phyloP scores from a whole-genome alignment of 92 coral and sea anemone species.

The Zoanthus gigantus region DNA sequence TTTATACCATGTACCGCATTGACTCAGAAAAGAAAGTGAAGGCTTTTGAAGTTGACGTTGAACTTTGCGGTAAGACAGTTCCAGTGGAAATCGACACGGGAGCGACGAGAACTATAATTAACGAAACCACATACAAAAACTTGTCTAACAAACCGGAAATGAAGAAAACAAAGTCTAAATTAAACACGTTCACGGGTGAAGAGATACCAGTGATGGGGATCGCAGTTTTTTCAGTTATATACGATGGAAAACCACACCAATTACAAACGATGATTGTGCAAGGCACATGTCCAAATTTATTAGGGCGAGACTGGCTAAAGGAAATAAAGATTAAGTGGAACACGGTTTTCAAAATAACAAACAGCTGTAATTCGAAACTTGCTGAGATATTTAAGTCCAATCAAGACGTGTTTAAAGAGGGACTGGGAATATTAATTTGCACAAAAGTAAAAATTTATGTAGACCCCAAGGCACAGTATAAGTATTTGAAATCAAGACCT shows the following conservation, averaged over 20 bases:
- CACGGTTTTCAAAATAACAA: constrained; percentile 23
- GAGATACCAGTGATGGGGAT: constrained; percentile 59
- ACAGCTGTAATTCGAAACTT: constrained; percentile 11
- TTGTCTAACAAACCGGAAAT: constrained; percentile 43
- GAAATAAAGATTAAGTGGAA: constrained; percentile 38
- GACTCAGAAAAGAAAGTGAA: not conserved
- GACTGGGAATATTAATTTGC: constrained; percentile 51
- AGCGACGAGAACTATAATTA: constrained; percentile 45
- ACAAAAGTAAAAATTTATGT: constrained; percentile 40
- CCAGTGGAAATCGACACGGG: constrained; percentile 70
- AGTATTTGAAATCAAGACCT: constrained; percentile 54
- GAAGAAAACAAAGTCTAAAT: constrained; percentile 19
- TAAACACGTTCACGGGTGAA: constrained; percentile 71
- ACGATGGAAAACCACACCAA: constrained; percentile 23
- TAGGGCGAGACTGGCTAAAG: constrained; percentile 64
- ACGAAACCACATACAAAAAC: constrained; percentile 40
- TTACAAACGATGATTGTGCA: constrained; percentile 53
- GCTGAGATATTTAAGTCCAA: constrained; percentile 3
- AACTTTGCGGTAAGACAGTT: not conserved
- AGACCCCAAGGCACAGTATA: constrained; percentile 38
- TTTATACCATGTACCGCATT: constrained; percentile 56
- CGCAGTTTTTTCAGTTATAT: constrained; percentile 45
- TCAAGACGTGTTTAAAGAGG: constrained; percentile 39
- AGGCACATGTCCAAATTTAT: constrained; percentile 63
- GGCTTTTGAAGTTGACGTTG: too few relatives aligned